Conservation (phyloP, 2,113 vertebrate species). For the Bufo bufo region DNA sequence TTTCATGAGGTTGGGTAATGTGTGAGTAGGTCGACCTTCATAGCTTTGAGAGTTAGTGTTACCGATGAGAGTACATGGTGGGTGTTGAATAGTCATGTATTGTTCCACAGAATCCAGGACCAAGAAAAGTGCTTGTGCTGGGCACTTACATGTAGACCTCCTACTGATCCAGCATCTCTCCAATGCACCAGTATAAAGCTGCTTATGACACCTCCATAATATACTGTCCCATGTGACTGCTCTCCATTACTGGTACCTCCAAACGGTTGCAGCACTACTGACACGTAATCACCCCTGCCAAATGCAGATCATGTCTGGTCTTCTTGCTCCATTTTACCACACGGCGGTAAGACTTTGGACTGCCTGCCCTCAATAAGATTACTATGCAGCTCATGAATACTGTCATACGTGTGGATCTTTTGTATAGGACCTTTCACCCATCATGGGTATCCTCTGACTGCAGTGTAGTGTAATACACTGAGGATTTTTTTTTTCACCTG, state of each 20-base stretch:
- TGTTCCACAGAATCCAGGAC: neutral
- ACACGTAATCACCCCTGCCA: neutral
- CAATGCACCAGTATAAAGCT: neutral
- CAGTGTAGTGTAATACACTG: neutral
- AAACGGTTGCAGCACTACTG: neutral
- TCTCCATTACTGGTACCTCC: neutral
- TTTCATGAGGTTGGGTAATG: neutral
- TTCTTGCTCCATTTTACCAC: neutral
- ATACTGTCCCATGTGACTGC: neutral
- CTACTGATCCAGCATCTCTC: too few species aligned
- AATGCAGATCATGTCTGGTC: neutral
- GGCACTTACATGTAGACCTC: neutral
- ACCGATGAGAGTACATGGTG: neutral
- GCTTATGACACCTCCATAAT: neutral
- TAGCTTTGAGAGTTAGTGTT: neutral
- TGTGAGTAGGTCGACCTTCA: neutral
- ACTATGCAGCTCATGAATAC: conserved; percentile 3
- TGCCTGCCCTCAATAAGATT: neutral
- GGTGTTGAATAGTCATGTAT: neutral
- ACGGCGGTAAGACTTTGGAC: neutral
- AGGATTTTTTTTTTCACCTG: neutral
- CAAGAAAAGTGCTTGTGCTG: neutral
- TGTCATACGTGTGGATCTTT: neutral
- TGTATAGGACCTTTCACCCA: neutral
- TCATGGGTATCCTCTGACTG: neutral